Base-by-base conservation (phyloP, 2,888 invertebrate species). In the Nipponacmea schrenckii region DNA sequence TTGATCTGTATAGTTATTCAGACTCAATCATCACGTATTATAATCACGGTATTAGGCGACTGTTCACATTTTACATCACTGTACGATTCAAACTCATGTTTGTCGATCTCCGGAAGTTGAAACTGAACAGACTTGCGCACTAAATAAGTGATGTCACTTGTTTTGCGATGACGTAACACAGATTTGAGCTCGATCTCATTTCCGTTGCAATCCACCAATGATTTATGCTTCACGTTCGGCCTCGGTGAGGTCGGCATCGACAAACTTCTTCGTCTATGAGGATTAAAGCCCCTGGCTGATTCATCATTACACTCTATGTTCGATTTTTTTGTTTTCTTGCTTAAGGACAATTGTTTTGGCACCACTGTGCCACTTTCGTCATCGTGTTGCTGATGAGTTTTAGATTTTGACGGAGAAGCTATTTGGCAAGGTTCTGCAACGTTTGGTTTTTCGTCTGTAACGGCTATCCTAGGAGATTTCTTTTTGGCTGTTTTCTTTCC, bases 111-210 rank as follows among this genome's bases (percentile, higher is more conserved):
- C 56, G 56, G 56, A 24, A 56, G 24, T 24, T 56, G 56, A 56
- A 56, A 56, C 56, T 56, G 56, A 12, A 56, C 56, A 56, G 56
- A 56, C 24, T 56, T 56, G 20, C 24, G 20, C 24, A 56, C 56
- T 24, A 56, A 12, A 24, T 56, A 56, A 8, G 56, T 56, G 56
- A 56, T 56, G 56, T 56, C 56, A 56, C 56, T 56, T 3, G 56
- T 56, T 56, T 56, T 56, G 56, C 56, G 56, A 56, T 56, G 56
- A 56, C 56, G 56, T 56, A 56, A 56, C 8, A 56, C 56, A 24
- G 56, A 56, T 56, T 56, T 56, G 17, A 56, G 56, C 56, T 20
- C 56, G 10, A 56, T 56, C 24, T 56, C 56, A 56, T 56, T 56
- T 24, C 56, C 56, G 20, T 56, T 24, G 24, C 56, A 56, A 56